A percentile compares a stretch with the other conserved stretches of the same genome.
Conservation (phyloP, 2,113 vertebrate genomes). For the Chlamydotis undulata region DNA sequence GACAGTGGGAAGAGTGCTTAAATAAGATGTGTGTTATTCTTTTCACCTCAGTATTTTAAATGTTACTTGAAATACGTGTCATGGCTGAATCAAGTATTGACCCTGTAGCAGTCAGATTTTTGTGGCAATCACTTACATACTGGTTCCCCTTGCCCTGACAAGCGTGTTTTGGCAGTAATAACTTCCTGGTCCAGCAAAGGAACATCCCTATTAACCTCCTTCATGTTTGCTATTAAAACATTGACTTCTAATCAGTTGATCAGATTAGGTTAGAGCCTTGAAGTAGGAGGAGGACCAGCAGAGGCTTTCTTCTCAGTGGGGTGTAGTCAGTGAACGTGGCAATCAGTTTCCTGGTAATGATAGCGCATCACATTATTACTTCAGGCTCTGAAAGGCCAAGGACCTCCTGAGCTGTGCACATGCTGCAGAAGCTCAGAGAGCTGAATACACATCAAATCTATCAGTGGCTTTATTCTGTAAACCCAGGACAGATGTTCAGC, state of each 20-base stretch:
- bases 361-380: fast-evolving
- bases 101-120: fast-evolving
- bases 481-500: neutral
- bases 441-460: neutral
- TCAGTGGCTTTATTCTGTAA: neutral
- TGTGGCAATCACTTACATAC: neutral
- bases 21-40: neutral
- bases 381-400: neutral
- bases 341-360: fast-evolving
- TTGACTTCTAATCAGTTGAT: neutral
- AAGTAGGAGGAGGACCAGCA: neutral
- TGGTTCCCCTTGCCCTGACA: neutral
- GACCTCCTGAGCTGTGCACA: neutral
- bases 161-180: neutral
- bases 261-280: neutral
- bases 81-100: neutral
- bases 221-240: neutral
- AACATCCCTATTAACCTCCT: too few relatives aligned
- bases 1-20: neutral
- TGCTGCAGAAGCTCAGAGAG: neutral
- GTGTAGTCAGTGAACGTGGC: neutral
- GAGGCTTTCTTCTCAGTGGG: neutral
- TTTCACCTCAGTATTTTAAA: neutral
- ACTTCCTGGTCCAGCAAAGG: neutral
- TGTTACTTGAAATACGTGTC: neutral